A percentile compares a stretch with the other conserved stretches of the same genome.
Conservation (phyloP, 2,797 vertebrate genomes). For the Neosalanx taihuensis region DNA sequence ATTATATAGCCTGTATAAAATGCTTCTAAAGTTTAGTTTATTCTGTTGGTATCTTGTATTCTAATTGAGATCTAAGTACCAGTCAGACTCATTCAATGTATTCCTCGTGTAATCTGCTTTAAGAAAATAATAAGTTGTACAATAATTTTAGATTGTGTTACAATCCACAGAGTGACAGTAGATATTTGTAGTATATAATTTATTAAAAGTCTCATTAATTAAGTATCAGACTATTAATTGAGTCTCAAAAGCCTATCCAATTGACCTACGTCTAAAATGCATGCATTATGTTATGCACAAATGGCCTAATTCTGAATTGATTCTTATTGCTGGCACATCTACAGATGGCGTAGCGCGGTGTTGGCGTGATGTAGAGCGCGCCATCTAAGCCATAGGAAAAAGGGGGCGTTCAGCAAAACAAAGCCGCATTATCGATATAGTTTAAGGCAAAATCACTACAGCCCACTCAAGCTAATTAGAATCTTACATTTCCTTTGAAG, state of each 20-base stretch:
- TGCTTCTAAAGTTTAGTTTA: too few relatives aligned
- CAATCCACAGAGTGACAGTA: too few relatives aligned
- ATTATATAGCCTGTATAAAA: too few relatives aligned
- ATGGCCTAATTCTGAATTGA: background rate
- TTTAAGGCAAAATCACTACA: background rate
- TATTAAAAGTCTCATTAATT: background rate
- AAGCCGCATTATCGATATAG: slow-evolving; percentile 42
- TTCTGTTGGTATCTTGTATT: too few relatives aligned
- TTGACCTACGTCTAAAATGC: background rate
- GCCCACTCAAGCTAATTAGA: background rate
- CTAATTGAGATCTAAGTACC: too few relatives aligned
- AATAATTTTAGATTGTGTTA: too few relatives aligned
- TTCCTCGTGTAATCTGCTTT: too few relatives aligned
- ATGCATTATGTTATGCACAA: background rate
- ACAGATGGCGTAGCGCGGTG: slow-evolving; percentile 6
- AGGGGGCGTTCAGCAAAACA: slow-evolving; percentile 43
- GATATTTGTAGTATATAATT: too few relatives aligned
- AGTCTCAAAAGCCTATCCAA: background rate
- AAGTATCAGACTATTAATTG: background rate
- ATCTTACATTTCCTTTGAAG: background rate
- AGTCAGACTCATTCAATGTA: too few relatives aligned
- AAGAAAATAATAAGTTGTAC: too few relatives aligned
- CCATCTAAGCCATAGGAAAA: slow-evolving; percentile 38
- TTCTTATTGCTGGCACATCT: background rate
- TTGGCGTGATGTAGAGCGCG: slow-evolving; percentile 28